Base-by-base conservation (phyloP, 2,888 invertebrate genomes). In the Zaprionus obscuricornis region DNA sequence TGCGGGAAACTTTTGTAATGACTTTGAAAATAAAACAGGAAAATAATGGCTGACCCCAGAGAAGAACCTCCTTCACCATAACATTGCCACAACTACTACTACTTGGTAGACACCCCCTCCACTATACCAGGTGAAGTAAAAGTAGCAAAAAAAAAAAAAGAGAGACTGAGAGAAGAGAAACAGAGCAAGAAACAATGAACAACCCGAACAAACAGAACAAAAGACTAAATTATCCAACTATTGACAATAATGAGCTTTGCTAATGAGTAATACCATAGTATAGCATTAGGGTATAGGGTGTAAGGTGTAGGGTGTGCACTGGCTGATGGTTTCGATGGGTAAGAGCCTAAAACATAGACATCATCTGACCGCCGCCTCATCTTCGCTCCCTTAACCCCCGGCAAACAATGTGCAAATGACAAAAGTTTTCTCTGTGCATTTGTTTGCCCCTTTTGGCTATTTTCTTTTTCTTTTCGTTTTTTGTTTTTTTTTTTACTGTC, bases 241-340 rank as follows among this genome's bases (percentile, higher is more conserved):
- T 81, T 81, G 81, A 84, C 81, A 81, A 82, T 81, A 82, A 81
- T 84, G 81, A 84, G 81, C 84, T 84, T 62, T 78, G 62, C 81
- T 81, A 81, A 81, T 81, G 81, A 81, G 82, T 73, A 71, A 74
- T 77, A 31, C 60, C 14, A 31, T 52, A 39, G 49, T 51, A 52
- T 8, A 42, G 37, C 10, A 18, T 24, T 39, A 13, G 6, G 42
- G 7, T 10, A 8, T n/a, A 39, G 16, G 8, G 16, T 8, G 17
- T 3, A 3, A 14, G 11, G 6, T 42, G 27, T 2, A 27, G 20
- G 1, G 7, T 1, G 3, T 2, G n/a, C n/a, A n/a, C n/a, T n/a
- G 13, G 18, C 31, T 0, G 13, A 2, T 26, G 22, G n/a, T n/a
- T n/a, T n/a, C n/a, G 7, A 37, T 29, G 18, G 1, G 26, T 5